Evolutionary conservation across 2,797 vertebrate genomes (phyloP).

Genomic region (Pangasius djambal): DNA sequence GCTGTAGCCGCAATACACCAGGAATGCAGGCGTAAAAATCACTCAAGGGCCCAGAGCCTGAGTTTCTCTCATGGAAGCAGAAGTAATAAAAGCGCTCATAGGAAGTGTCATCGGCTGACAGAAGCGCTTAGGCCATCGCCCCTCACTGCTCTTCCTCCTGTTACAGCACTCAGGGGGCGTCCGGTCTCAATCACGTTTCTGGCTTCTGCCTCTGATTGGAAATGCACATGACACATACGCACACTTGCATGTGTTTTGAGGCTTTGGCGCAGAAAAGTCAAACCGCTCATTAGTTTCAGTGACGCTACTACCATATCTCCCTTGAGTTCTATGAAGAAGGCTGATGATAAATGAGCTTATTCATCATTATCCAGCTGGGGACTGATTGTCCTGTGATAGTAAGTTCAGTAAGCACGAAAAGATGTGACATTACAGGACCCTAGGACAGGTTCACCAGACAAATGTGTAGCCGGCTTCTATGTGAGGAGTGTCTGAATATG

Average conservation of each 20-base stretch:
- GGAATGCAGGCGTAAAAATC: constrained; percentile 46
- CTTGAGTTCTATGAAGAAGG: constrained; percentile 35
- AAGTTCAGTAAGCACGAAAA: constrained; percentile 22
- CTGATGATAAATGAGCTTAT: constrained; percentile 48
- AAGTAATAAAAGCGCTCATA: constrained; percentile 61
- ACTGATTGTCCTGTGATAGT: constrained; percentile 22
- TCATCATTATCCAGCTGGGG: constrained; percentile 39
- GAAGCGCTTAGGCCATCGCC: constrained; percentile 52
- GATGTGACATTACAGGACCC: constrained; percentile 19
- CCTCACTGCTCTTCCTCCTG: constrained; percentile 51
- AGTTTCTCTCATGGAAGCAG: constrained; percentile 53
- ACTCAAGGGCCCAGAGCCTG: constrained; percentile 30
- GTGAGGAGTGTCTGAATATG: constrained; percentile 45
- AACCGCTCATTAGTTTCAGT: constrained; percentile 42
- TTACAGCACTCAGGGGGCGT: constrained; percentile 54
- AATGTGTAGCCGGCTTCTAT: constrained; percentile 45
- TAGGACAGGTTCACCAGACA: constrained; percentile 35
- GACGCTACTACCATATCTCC: constrained; percentile 39
- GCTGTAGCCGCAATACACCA: constrained; percentile 36
- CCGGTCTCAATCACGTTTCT: constrained; percentile 51
- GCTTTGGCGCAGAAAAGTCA: constrained; percentile 41
- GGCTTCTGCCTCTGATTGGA: constrained; percentile 56
- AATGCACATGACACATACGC: constrained; percentile 49
- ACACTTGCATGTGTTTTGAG: constrained; percentile 45
- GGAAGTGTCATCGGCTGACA: constrained; percentile 61